Base-by-base conservation (phyloP, 2,888 invertebrate species). In the Eupithecia vulgata region DNA sequence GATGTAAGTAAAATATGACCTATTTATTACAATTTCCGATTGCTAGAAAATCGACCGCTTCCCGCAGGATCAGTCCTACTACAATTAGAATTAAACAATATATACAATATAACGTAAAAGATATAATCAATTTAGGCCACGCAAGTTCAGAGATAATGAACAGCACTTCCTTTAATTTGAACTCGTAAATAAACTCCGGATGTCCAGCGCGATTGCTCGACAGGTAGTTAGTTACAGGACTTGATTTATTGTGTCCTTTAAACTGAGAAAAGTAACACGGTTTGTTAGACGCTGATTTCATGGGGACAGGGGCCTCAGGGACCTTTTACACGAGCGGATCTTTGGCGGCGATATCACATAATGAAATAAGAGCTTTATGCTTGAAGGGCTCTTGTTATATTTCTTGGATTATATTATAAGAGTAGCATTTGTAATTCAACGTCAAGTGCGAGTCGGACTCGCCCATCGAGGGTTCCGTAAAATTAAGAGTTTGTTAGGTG, bases 141-240 rank as follows among this genome's bases (percentile, higher is more conserved):
- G 13, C 45, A 13, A 66, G 8, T 42, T 17, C 35, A 15, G n/a
- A 68, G 57, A 65, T 65, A 65, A 65, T 65, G 25, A 65, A 40
- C 34, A 42, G 65, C 65, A 40, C 13, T 40, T 42, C 37, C 40
- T 2, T 61, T 70, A 62, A 73, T 76, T 77, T 68, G 70, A 66
- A 34, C 62, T 74, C 77, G 72, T 79, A 79, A 79, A 78, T 78
- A 77, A 79, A 21, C 68, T 52, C 68, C 68, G 64, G 68, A 74
- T 75, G 71, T 74, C 76, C 69, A 68, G 74, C 68, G 68, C 72
- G 74, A 77, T 77, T 71, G 62, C 67, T 13, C 67, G 72, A 75
- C 73, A 68, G 57, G 65, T 59, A 65, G 70, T 73, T 73, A 69
- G 68, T 62, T 68, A 48, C 72, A 48, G 57, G 59, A 30, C 64